Conservation (phyloP, 2,797 vertebrate genomes). For the Gymnoscopelus braueri region DNA sequence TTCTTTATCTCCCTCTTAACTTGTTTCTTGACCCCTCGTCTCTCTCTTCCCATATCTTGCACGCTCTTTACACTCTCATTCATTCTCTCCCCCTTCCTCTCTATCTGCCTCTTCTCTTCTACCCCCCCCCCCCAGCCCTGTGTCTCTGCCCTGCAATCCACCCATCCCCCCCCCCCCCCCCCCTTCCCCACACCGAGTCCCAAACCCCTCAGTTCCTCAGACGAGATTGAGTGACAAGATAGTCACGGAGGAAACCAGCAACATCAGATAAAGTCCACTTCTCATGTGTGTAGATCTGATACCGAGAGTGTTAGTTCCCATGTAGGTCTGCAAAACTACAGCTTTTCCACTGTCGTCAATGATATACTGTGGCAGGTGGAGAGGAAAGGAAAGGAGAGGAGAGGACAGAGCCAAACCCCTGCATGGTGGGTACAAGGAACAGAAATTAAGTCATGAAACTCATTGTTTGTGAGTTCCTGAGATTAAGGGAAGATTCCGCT, state of each 20-base stretch:
- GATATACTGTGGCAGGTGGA: not conserved
- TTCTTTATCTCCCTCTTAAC: no score
- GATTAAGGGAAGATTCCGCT: no score
- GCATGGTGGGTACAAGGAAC: no score
- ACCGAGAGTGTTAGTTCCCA: not conserved
- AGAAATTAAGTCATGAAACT: no score
- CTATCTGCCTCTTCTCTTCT: not conserved
- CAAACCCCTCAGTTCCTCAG: not conserved
- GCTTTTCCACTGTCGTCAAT: not conserved
- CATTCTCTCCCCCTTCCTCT: no score
- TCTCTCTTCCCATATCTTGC: no score
- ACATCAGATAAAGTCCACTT: constrained; percentile 19
- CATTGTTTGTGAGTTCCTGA: no score
- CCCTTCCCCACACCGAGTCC: not conserved
- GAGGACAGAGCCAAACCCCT: no score
- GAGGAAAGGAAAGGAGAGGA: not conserved
- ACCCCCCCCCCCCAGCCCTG: not conserved
- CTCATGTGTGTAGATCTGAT: not conserved
- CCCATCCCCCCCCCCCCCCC: not conserved
- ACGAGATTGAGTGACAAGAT: not conserved
- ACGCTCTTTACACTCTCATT: no score
- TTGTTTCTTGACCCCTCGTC: no score
- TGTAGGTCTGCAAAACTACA: not conserved
- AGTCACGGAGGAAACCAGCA: constrained; percentile 17
- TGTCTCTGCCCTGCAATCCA: no score